A percentile compares a stretch with the other conserved stretches of the same genome.
phyloP scores from a whole-genome alignment of 2,888 invertebrate genomes.

The Aspidiotus rigidus region DNA sequence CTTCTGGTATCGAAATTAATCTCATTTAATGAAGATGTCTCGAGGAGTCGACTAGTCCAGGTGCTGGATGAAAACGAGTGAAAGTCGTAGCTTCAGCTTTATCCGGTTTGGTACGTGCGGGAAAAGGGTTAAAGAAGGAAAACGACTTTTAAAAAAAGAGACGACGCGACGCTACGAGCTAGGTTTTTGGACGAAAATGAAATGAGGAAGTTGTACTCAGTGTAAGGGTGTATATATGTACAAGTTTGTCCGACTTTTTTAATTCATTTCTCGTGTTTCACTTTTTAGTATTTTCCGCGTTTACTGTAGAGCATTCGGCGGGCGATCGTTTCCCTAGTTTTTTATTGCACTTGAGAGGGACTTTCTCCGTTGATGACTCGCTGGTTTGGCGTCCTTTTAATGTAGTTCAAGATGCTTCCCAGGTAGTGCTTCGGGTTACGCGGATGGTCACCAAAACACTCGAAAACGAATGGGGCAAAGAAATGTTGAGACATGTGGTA shows the following conservation, averaged over 20 bases:
- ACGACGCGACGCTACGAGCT: neutral
- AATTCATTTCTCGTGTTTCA: slow-evolving; percentile 31
- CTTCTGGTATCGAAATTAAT: too few relatives aligned
- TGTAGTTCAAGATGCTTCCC: neutral
- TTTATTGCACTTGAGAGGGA: neutral
- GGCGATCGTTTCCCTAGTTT: neutral
- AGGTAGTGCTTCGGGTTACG: too few relatives aligned
- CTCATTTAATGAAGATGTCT: too few relatives aligned
- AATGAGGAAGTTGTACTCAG: neutral
- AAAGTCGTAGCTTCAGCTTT: too few relatives aligned
- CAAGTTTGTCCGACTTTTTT: slow-evolving; percentile 27
- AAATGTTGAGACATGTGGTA: too few relatives aligned
- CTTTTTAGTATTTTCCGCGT: slow-evolving; percentile 12
- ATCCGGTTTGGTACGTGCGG: neutral
- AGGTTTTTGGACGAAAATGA: neutral
- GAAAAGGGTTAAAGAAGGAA: slow-evolving; percentile 6
- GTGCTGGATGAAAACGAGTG: too few relatives aligned
- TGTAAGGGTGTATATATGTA: neutral
- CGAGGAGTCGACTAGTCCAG: too few relatives aligned
- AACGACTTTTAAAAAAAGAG: slow-evolving; percentile 3
- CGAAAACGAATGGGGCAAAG: too few relatives aligned
- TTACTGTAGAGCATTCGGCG: slow-evolving; percentile 2
- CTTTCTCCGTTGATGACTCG: neutral
- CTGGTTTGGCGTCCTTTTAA: neutral
- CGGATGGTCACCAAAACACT: too few relatives aligned